These are phyloP conservation scores for Proterorhinus semilunaris DNA, from an alignment of 2,113 vertebrate species.

Conservation along the genomic window DNA sequence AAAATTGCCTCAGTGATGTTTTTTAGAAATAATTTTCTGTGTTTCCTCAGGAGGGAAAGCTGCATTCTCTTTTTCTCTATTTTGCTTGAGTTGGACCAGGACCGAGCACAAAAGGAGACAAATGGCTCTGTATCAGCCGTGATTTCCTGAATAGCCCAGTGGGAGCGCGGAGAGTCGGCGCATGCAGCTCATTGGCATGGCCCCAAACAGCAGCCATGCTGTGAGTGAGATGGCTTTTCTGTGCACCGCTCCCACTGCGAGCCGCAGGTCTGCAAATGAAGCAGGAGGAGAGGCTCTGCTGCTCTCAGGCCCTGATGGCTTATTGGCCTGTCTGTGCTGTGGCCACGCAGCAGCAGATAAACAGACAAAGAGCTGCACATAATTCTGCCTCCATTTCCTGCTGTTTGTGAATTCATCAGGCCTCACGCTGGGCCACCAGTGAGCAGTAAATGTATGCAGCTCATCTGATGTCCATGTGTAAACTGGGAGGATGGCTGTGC, in stretches of 20 bases:
- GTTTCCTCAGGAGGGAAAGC: conserved; percentile 48
- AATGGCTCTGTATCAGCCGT: conserved; percentile 67
- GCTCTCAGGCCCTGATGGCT: conserved; percentile 58
- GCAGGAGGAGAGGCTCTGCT: conserved; percentile 45
- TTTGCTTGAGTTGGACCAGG: conserved; percentile 26
- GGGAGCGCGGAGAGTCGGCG: conserved; percentile 63
- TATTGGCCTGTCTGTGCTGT: conserved; percentile 55
- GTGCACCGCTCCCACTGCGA: conserved; percentile 68
- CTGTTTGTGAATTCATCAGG: conserved; percentile 68
- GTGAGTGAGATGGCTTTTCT: conserved; percentile 80
- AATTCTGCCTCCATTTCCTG: conserved; percentile 53
- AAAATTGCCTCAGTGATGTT: conserved; percentile 64
- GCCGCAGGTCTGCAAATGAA: conserved; percentile 70
- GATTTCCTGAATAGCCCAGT: conserved; percentile 76
- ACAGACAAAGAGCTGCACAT: conserved; percentile 67
- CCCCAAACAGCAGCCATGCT: conserved; percentile 72
- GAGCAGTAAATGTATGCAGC: conserved; percentile 68
- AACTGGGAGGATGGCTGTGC: conserved; percentile 62
- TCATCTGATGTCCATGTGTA: conserved; percentile 63
- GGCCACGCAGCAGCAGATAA: conserved; percentile 50
- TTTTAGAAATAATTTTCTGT: conserved; percentile 68
- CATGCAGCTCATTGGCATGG: conserved; percentile 57
- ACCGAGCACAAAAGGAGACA: conserved; percentile 67
- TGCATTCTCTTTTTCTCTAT: conserved; percentile 23
- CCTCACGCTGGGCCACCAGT: conserved; percentile 57